Percentiles rank a stretch among this genome's conserved stretches.
Evolutionary conservation across 2,113 vertebrate genomes (phyloP).

Genomic region (Ranitomeya variabilis): DNA sequence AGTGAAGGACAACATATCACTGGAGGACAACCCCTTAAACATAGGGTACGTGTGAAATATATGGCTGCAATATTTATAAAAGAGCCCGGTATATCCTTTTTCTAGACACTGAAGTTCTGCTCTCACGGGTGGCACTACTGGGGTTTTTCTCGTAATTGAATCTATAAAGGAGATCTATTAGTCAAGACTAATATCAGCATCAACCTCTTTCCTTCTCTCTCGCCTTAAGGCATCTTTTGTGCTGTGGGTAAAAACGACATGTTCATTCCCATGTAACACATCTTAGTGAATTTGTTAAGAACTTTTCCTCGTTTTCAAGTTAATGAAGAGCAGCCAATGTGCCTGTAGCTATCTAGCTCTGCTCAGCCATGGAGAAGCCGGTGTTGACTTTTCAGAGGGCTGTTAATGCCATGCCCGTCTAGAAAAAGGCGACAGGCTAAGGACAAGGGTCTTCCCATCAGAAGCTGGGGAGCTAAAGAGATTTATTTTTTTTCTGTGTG

Average conservation of each 20-base stretch:
- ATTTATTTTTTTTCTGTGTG: conserved; percentile 29
- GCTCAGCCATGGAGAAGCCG: conserved; percentile 73
- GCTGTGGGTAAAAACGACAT: conserved; percentile 68
- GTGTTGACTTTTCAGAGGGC: conserved; percentile 72
- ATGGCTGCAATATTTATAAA: not conserved
- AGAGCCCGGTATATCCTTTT: not conserved
- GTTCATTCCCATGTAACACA: conserved; percentile 74
- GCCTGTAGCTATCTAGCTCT: conserved; percentile 68
- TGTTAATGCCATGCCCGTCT: conserved; percentile 70
- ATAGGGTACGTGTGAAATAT: not conserved
- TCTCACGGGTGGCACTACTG: conserved; percentile 10
- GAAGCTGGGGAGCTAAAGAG: conserved; percentile 58
- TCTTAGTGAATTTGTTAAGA: conserved; percentile 62
- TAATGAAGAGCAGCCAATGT: conserved; percentile 65
- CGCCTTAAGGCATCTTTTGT: conserved; percentile 61
- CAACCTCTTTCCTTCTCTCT: conserved; percentile 48
- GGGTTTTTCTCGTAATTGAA: conserved; percentile 54
- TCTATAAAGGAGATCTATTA: conserved; percentile 56
- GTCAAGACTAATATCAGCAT: conserved; percentile 56
- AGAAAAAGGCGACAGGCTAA: conserved; percentile 52
- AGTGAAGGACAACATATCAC: not conserved
- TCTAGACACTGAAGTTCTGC: not conserved
- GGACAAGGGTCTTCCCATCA: conserved; percentile 33
- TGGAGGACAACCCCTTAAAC: not conserved
- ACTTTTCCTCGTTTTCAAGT: conserved; percentile 60